phyloP scores from a whole-genome alignment of 2,888 invertebrate species.

The Mythimna ferrago region DNA sequence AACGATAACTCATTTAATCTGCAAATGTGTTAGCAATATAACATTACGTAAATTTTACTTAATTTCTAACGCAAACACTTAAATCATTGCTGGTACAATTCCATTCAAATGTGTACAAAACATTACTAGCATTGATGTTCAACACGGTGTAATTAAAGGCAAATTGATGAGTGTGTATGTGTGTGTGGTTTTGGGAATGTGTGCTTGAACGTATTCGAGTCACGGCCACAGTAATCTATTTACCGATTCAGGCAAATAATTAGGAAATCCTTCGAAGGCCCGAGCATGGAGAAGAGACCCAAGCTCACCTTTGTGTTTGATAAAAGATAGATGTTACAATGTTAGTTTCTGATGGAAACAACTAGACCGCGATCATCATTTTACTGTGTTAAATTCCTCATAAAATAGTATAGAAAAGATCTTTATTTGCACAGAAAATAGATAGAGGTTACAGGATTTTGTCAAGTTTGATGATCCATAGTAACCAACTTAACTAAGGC shows the following conservation, averaged over 20 bases:
- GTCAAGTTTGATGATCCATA: too few species aligned
- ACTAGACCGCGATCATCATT: not conserved
- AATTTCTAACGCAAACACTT: conserved; percentile 59
- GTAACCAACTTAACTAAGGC: too few species aligned
- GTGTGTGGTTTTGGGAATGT: conserved; percentile 1
- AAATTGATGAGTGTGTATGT: conserved; percentile 42
- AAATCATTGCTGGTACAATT: conserved; percentile 53
- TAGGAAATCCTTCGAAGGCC: conserved; percentile 66
- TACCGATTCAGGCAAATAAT: conserved; percentile 72
- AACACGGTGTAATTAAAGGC: conserved; percentile 56
- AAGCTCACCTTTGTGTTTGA: conserved; percentile 36
- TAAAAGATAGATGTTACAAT: conserved; percentile 25
- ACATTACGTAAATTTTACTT: conserved; percentile 50
- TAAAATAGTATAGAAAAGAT: too few species aligned
- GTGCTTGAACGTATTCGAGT: conserved; percentile 52
- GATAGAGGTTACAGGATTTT: too few species aligned
- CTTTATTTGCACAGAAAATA: too few species aligned
- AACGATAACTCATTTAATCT: conserved; percentile 21
- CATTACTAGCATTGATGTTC: conserved; percentile 59
- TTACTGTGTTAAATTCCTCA: too few species aligned
- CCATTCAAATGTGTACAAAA: conserved; percentile 58
- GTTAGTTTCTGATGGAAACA: not conserved
- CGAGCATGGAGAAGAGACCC: conserved; percentile 27
- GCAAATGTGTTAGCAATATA: conserved; percentile 39
- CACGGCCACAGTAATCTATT: conserved; percentile 70